A percentile compares a stretch with the other conserved stretches of the same genome.
phyloP scores from a whole-genome alignment of 2,113 vertebrate genomes.

The Herpailurus yagouaroundi region DNA sequence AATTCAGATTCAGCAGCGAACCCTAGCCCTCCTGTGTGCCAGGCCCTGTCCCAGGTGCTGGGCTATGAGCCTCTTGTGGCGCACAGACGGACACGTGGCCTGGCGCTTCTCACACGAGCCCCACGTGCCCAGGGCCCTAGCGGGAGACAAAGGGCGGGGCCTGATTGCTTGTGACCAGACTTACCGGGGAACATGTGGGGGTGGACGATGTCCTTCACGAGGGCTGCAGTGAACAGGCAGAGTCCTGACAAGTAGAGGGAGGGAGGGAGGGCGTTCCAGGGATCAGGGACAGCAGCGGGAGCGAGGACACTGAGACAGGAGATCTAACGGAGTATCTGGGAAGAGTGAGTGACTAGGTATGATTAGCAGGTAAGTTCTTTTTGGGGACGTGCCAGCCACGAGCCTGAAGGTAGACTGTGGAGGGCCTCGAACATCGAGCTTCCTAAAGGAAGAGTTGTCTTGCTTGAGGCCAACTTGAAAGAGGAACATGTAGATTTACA shows the following conservation, averaged over 20 bases:
- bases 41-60: not conserved
- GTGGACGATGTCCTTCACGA: not conserved
- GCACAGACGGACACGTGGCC: not conserved
- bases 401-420: not conserved
- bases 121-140: rapidly evolving
- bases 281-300: not conserved
- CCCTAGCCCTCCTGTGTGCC: not conserved
- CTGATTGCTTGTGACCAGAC: not conserved
- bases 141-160: not conserved
- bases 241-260: not conserved
- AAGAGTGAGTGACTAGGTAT: not conserved
- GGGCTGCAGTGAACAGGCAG: not conserved
- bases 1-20: not conserved
- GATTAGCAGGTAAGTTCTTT: not conserved
- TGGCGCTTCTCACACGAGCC: not conserved
- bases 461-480: constrained; percentile 43
- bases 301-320: not conserved
- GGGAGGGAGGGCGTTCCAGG: not conserved
- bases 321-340: not conserved
- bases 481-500: constrained; percentile 55
- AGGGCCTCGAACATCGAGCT: not conserved
- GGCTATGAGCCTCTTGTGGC: not conserved
- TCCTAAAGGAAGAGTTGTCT: constrained; percentile 6
- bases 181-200: not conserved
- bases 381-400: not conserved